These are phyloP conservation scores for Hystrix cristata DNA, from an alignment of 2,113 vertebrate genomes.

Conservation along the genomic window DNA sequence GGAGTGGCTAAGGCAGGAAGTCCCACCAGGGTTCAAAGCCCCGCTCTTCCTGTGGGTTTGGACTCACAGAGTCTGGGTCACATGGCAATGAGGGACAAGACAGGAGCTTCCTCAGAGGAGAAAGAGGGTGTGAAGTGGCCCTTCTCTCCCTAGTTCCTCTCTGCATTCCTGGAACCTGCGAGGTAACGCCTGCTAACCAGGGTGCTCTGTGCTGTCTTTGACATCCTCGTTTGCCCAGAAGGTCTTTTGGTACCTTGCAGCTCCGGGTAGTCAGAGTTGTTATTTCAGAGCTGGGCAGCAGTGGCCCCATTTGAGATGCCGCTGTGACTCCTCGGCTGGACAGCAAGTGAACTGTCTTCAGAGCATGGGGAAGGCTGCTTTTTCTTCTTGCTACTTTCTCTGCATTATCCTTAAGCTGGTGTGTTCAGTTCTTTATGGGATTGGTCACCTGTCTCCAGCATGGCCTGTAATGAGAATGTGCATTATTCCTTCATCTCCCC, in stretches of 20 bases:
- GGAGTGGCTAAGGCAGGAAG: neutral
- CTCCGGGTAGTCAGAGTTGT: accelerated
- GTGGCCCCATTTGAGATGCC: neutral
- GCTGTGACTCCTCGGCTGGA: accelerated
- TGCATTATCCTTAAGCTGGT: no score
- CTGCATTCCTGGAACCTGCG: neutral
- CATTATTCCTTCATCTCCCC: neutral
- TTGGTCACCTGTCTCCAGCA: accelerated
- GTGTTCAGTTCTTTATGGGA: neutral
- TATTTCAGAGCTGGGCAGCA: no score
- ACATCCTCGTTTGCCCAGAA: neutral
- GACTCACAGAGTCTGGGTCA: neutral
- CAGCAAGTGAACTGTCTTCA: accelerated
- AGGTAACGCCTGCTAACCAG: neutral
- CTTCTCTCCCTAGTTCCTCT: neutral
- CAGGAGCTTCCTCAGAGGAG: neutral
- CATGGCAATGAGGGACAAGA: neutral
- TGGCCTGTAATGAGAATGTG: accelerated
- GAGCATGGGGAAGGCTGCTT: neutral
- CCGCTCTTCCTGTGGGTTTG: neutral
- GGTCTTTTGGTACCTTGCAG: neutral
- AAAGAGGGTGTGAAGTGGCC: neutral
- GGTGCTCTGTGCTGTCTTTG: accelerated
- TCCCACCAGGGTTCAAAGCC: neutral
- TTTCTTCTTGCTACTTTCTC: neutral